A percentile compares a stretch with the other conserved stretches of the same genome.
Conservation (phyloP, 2,888 invertebrate genomes). For the Teinopalpus imperialis region DNA sequence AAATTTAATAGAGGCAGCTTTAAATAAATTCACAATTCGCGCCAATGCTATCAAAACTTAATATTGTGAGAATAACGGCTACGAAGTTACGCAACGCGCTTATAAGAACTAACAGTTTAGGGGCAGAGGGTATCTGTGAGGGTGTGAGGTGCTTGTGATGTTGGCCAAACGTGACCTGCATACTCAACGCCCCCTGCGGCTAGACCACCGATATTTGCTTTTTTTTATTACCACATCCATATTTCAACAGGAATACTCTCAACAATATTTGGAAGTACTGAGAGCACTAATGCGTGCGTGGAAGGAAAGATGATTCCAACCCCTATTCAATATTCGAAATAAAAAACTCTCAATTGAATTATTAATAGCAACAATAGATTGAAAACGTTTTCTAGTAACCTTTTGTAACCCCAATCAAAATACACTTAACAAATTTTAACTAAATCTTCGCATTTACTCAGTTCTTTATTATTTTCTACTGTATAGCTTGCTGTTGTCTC, state of each 20-base stretch:
- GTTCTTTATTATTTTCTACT: no score
- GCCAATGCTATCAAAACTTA: conserved; percentile 33
- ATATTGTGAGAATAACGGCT: conserved; percentile 44
- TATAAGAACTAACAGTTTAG: conserved; percentile 49
- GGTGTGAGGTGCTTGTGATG: conserved; percentile 49
- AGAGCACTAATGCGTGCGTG: conserved; percentile 71
- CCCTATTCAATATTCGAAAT: conserved; percentile 52
- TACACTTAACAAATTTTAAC: no score
- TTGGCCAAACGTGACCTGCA: conserved; percentile 62
- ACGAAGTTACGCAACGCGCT: conserved; percentile 44
- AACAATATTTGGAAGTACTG: conserved; percentile 70
- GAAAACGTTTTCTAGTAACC: no score
- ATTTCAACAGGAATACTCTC: conserved; percentile 70
- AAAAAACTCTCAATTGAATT: conserved; percentile 50
- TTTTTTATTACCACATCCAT: conserved; percentile 75
- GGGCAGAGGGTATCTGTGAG: conserved; percentile 42
- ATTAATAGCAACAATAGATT: conserved; percentile 36
- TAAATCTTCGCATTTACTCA: no score
- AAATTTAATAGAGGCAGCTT: no score
- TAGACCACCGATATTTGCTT: conserved; percentile 62
- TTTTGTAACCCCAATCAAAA: no score
- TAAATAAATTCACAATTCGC: no score
- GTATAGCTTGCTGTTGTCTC: no score
- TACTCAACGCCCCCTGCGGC: conserved; percentile 51
- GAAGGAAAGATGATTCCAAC: conserved; percentile 59